Conservation (phyloP, 2,888 invertebrate species). For the Papilio elwesi region DNA sequence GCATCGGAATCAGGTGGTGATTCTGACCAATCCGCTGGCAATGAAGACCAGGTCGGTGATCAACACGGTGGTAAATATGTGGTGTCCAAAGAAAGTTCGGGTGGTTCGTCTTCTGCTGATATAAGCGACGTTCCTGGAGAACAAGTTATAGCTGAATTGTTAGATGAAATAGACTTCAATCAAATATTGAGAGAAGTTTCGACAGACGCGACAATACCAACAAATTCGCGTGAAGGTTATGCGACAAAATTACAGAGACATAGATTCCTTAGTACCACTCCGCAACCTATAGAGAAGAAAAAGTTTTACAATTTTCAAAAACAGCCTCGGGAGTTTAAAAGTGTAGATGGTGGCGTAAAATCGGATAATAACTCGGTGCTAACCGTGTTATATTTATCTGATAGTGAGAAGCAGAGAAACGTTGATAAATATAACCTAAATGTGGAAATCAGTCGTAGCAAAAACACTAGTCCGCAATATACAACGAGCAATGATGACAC, state of each 20-base stretch:
- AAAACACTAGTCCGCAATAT: background rate
- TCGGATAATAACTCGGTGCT: constrained; percentile 47
- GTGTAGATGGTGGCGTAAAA: constrained; percentile 9
- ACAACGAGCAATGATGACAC: constrained; percentile 41
- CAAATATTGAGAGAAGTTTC: constrained; percentile 46
- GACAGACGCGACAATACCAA: constrained; percentile 1
- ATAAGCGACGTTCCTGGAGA: constrained; percentile 27
- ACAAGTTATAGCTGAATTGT: constrained; percentile 51
- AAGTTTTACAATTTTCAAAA: background rate
- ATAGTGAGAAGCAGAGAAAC: constrained; percentile 49
- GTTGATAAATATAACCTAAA: constrained; percentile 42
- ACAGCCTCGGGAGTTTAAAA: background rate
- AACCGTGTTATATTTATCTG: constrained; percentile 56
- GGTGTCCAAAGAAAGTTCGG: background rate
- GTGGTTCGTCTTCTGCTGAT: constrained; percentile 1
- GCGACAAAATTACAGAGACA: background rate
- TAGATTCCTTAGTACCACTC: background rate
- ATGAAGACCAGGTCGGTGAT: constrained; percentile 1
- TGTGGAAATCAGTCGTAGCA: background rate
- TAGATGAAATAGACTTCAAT: constrained; percentile 55
- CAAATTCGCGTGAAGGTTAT: background rate
- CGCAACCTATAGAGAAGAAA: background rate
- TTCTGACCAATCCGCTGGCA: background rate
- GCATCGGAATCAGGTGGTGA: constrained; percentile 31
- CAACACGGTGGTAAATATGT: background rate